Evolutionary conservation across 2,888 invertebrate genomes (phyloP), one percentile per base, ranked within the genome.

Genomic region (Coecobrya sp.): DNA sequence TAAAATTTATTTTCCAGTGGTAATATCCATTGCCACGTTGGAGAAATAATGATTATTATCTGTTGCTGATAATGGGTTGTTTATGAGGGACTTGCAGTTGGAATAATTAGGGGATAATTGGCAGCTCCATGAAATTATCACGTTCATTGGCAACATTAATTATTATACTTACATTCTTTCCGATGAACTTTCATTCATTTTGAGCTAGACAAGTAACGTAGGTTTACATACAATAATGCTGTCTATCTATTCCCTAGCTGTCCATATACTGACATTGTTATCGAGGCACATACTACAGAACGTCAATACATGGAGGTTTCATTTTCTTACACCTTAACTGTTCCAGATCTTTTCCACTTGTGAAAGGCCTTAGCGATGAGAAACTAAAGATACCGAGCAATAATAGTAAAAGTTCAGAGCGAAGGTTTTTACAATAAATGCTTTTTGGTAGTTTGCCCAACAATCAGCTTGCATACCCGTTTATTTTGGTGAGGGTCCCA

Each of bases 51-150:
- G 84, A 84, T 55, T 82, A 89, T 89, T 65, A 89, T 89, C 89
- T 89, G 52, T 84, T 49, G 59, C 82, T 89, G 89, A 89, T 89
- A 84, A 73, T 89, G 84, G 89, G 68, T 89, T 89, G 81, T 89
- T 89, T 82, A 89, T 82, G 82, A 81, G 68, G 62, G 11, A 62
- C 62, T 36, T 42, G 62, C 62, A 82, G 22, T 82, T 82, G 82
- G 62, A 82, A 82, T 82, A 82, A 82, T 82, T 82, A 82, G 82
- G 10, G 22, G 11, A 59, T 82, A 82, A 82, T 82, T 82, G 82
- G 82, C 82, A 62, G 82, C 82, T 19, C 19, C 59, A 42, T 62
- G 30, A 82, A 82, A 82, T 62, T 82, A 82, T 82, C 59, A 19
- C 82, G 36, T 42, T 82, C 82, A 82, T 42, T 82, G 25, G 30